A percentile compares a stretch with the other conserved stretches of the same genome.
Conservation (phyloP, 2,888 invertebrate species). For the Megalurothrips usitatus region DNA sequence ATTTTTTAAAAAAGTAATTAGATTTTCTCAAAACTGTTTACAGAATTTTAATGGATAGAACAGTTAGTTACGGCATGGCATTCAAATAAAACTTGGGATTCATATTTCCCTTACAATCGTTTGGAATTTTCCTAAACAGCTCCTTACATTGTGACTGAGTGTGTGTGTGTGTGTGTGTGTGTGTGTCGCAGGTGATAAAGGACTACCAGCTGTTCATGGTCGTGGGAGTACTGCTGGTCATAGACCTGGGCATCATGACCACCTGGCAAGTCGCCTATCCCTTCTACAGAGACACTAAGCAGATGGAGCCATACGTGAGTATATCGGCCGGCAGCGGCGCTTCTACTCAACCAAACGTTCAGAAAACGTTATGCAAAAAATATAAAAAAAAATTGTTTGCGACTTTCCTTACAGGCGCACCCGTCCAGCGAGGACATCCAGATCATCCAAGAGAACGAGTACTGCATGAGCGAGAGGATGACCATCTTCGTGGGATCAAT, state of each 20-base stretch:
- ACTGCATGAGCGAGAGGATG: slow-evolving; percentile 92
- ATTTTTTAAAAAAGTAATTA: too few relatives aligned
- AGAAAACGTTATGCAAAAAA: neutral
- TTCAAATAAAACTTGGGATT: too few relatives aligned
- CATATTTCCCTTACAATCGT: too few relatives aligned
- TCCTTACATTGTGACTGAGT: too few relatives aligned
- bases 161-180: slow-evolving; percentile 31
- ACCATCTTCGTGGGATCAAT: slow-evolving; percentile 92
- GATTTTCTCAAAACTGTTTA: too few relatives aligned
- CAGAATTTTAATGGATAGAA: too few relatives aligned
- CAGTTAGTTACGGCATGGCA: too few relatives aligned
- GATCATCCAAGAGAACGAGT: slow-evolving; percentile 92
- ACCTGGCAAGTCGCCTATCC: slow-evolving; percentile 98
- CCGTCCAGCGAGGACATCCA: slow-evolving; percentile 86
- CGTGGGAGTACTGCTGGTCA: slow-evolving; percentile 81
- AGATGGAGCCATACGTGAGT: slow-evolving; percentile 83
- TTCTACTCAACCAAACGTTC: too few relatives aligned
- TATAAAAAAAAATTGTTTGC: slow-evolving; percentile 32
- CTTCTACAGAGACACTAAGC: slow-evolving; percentile 84
- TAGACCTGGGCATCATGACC: slow-evolving; percentile 91
- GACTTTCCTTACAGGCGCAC: slow-evolving; percentile 62
- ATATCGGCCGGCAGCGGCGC: neutral
- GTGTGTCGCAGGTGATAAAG: slow-evolving; percentile 73
- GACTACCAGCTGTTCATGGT: slow-evolving; percentile 98
- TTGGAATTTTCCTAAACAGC: too few relatives aligned